Conservation (phyloP, 2,888 invertebrate species). For the Drosophila demipolita region DNA sequence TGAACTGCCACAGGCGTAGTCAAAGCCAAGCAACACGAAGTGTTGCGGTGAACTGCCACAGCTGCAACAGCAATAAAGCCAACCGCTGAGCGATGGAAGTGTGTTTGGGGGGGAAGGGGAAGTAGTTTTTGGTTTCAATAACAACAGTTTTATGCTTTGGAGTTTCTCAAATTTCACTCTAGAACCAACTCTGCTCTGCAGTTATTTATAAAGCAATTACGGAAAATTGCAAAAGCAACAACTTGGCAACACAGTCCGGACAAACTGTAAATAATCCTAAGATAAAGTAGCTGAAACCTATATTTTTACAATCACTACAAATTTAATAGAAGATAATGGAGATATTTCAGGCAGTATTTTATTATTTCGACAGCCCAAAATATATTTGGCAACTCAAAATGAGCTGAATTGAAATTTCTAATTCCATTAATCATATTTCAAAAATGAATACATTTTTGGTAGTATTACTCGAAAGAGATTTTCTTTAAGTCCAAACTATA, state of each 20-base stretch:
- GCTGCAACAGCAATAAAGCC: constrained; percentile 4
- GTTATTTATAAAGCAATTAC: constrained; percentile 26
- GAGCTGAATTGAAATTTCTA: background rate
- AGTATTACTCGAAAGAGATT: too few relatives aligned
- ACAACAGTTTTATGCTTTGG: background rate
- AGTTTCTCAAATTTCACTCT: constrained; percentile 35
- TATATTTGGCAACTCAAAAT: background rate
- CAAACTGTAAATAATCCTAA: constrained; percentile 10
- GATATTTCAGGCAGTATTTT: background rate
- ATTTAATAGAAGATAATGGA: background rate
- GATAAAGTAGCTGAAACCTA: constrained; percentile 1
- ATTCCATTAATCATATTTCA: background rate
- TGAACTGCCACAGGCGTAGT: background rate
- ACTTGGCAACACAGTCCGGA: background rate
- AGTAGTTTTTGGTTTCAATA: background rate
- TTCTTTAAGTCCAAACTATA: too few relatives aligned
- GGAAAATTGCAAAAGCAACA: background rate
- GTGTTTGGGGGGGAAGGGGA: background rate
- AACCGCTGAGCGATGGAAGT: background rate
- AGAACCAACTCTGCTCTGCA: constrained; percentile 2
- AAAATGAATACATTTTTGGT: background rate
- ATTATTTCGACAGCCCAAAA: background rate
- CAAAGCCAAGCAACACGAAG: constrained; percentile 12
- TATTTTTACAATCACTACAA: background rate
- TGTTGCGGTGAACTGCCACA: constrained; percentile 19